Percentiles rank a stretch among this genome's conserved stretches.
phyloP scores from a whole-genome alignment of 2,797 vertebrate species.

The Podarcis siculus region DNA sequence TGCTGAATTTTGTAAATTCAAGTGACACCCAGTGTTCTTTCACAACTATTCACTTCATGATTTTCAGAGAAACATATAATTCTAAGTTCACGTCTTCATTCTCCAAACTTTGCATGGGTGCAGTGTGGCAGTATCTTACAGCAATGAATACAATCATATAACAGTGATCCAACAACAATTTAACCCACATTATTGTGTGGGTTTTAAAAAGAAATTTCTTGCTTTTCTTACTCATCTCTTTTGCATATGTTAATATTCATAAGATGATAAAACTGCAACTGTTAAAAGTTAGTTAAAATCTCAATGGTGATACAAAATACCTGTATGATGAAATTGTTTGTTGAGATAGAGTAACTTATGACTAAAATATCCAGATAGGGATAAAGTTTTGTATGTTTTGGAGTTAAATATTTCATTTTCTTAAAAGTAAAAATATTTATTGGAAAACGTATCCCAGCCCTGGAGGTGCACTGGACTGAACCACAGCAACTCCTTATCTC shows the following conservation, averaged over 20 bases:
- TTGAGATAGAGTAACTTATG: background rate
- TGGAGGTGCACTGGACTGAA: no score
- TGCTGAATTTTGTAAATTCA: background rate
- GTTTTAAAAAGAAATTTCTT: background rate
- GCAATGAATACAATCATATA: conserved; percentile 25
- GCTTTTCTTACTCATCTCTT: background rate
- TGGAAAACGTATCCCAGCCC: background rate
- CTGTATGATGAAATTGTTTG: background rate
- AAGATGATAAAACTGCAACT: background rate
- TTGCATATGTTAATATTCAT: background rate
- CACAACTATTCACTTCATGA: background rate
- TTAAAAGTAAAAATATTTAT: background rate
- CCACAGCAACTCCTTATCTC: no score
- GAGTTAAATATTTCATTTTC: background rate
- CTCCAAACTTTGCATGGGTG: conserved; percentile 37
- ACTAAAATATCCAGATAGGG: background rate
- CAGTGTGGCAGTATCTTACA: conserved; percentile 32
- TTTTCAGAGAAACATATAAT: background rate
- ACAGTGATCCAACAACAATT: conserved; percentile 34
- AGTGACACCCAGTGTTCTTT: background rate
- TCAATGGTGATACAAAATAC: background rate
- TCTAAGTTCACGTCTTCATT: conserved; percentile 17
- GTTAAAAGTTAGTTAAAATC: background rate
- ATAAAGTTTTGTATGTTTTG: background rate
- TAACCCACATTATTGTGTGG: conserved; percentile 21